Base-by-base conservation (phyloP, 2,797 vertebrate species). In the Mycteria americana region DNA sequence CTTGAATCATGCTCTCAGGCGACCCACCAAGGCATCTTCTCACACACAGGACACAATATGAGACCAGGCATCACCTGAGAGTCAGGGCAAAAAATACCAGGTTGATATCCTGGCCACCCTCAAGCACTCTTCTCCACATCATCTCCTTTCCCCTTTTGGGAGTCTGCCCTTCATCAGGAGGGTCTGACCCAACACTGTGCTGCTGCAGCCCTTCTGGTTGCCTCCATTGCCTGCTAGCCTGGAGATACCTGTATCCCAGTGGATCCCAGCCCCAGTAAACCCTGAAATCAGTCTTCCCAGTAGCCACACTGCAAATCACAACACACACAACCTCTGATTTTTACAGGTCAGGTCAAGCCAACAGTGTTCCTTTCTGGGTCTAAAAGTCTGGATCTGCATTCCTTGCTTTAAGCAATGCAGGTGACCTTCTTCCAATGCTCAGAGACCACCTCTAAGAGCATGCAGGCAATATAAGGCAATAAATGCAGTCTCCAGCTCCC, bases 31-130 rank as follows among this genome's bases (percentile, higher is more conserved):
- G 25, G 18, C 13, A 63, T 17, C 62, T 37, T 57, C n/a, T 51
- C 53, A 50, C 10, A 9, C 57, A 53, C 0, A 0, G 18, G 24
- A 69, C 31, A 43, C 24, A 23, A 31, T 3, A 30, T 1, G 1
- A 60, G 41, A 67, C 5, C 28, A 39, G 28, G 24, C 22, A 39
- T 28, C 28, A 51, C 12, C 11, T 11, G 31, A 54, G 15, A 31
- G 15, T 12, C 33, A 37, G 8, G 25, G 33, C 8, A 68, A 62
- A 62, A 39, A 27, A 16, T 12, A 35, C 7, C 35, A 56, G 43
- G 16, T 5, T 10, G 17, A 30, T 59, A 35, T 5, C 31, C 31
- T 31, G 46, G 25, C 48, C 18, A 45, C 18, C 13, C 13, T n/a
- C 48, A n/a, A 54, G 24, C 16, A 24, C 15, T 25, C 27, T n/a